Evolutionary conservation across 2,797 vertebrate genomes (phyloP), one percentile per base, ranked within the genome.

Genomic region (Glyptemys insculpta): DNA sequence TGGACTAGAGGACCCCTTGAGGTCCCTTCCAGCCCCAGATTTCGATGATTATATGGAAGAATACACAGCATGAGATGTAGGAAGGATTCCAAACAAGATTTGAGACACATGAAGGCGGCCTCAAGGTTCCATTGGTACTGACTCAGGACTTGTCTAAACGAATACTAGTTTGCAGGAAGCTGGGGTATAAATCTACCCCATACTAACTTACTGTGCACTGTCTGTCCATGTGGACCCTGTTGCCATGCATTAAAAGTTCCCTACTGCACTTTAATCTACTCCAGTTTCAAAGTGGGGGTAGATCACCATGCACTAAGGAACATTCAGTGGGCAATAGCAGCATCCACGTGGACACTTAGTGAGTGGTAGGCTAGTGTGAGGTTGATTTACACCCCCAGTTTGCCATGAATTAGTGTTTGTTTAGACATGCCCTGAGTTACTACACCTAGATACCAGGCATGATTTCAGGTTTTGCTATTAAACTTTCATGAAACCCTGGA

Each of bases 391-490:
- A n/a, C 16, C 34, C 34, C 62, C 62, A 19, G 8, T n/a, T 65
- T n/a, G 62, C 16, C 62, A 62, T 34, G 12, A 34, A 62, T 34
- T 62, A 19, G 57, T 59, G 12, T 59, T 65, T 65, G 34, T 65
- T 65, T 65, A 19, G 27, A 6, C 27, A 57, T 29, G 27, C 5
- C 12, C 5, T 57, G 65, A 11, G n/a, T 37, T 68, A 68, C 37
- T 25, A 91, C 54, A n/a, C 29, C 37, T 29, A 83, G 87, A 93
- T 93, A 92, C 74, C 49, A 88, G 76, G 83, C 80, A 74, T 0
- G 1, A 90, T 14, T 91, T 79, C 53, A 92, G 90, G 88, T 95
- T 91, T 78, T 86, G 74, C 79, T 87, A 87, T 29, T 57, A 57
- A 57, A 29, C 27, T 29, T 57, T 29, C 56, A 57, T 57, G 56